Evolutionary conservation across 2,888 invertebrate species (phyloP), one percentile per base, ranked within the genome.

Genomic region (Hirtodrosophila alboralis): DNA sequence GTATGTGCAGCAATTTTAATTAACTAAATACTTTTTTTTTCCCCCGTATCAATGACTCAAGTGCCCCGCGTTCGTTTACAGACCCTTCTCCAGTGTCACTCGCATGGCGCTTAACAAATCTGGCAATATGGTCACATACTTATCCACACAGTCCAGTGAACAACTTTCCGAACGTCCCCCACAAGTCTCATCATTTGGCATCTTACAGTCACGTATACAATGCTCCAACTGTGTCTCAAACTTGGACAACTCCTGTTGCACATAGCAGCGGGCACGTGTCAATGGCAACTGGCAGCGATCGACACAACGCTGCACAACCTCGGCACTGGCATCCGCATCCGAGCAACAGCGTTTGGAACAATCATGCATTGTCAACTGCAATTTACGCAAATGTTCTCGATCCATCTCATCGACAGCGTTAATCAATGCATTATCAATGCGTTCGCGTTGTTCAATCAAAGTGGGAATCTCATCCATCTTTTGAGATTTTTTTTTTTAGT

Each of bases 281-380:
- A 97, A 90, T 0, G 93, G 92, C 7, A 89, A 86, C 0, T 95
- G 94, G 87, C 97, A 97, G 38, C 92, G 93, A 66, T 96, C 95
- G 18, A 97, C 94, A 86, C 97, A 97, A 10, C 92, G 91, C 72
- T 96, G 96, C 0, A 96, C 94, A 63, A 93, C 91, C 81, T 96
- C 95, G 66, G 96, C 90, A 0, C 94, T 94, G 0, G 92, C 91
- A 9, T 92, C 91, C 13, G 91, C 90, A 80, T 96, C 94, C 51
- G 96, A 95, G 87, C 97, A 97, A 87, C 97, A 97, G 64, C 91
- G 93, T 0, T 96, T 95, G 0, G 97, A 95, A 92, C 97, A 97
- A 66, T 93, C 91, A 87, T 97, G 96, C 96, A 97, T 97, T 59
- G 94, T 93, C 54, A 96, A 96, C 94, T 97, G 96, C 93, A 97